These are phyloP conservation scores for Bugula neritina DNA, from an alignment of 2,888 invertebrate species.

Conservation along the genomic window DNA sequence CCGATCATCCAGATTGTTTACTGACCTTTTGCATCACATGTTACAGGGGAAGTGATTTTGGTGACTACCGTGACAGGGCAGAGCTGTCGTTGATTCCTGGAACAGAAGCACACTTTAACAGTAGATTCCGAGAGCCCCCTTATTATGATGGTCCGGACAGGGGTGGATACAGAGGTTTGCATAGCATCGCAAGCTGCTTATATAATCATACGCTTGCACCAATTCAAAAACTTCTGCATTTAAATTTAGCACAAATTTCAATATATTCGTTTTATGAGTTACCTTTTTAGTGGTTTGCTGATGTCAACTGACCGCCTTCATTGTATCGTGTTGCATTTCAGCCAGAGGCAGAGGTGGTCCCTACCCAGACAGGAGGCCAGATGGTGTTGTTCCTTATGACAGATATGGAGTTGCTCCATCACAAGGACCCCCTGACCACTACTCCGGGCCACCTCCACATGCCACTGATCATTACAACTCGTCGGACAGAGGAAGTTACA, in stretches of 20 bases:
- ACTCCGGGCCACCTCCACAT: background rate
- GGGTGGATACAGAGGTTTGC: conserved; percentile 8
- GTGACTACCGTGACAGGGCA: background rate
- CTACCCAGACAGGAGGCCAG: conserved; percentile 13
- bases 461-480: background rate
- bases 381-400: conserved; percentile 9
- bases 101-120: background rate
- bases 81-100: background rate
- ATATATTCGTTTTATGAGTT: too few species aligned
- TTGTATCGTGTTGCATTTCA: too few species aligned
- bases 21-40: too few species aligned
- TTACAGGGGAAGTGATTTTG: background rate
- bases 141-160: conserved; percentile 13
- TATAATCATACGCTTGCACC: too few species aligned
- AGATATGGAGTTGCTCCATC: background rate
- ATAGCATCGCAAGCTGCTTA: too few species aligned
- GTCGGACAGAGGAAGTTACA: background rate
- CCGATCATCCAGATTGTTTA: too few species aligned
- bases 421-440: background rate
- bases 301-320: too few species aligned
- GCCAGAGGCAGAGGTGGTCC: background rate
- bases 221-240: too few species aligned
- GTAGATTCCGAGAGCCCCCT: background rate
- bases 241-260: too few species aligned
- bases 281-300: too few species aligned